phyloP scores from a whole-genome alignment of 2,888 invertebrate genomes.

The Lacanobia oleracea region DNA sequence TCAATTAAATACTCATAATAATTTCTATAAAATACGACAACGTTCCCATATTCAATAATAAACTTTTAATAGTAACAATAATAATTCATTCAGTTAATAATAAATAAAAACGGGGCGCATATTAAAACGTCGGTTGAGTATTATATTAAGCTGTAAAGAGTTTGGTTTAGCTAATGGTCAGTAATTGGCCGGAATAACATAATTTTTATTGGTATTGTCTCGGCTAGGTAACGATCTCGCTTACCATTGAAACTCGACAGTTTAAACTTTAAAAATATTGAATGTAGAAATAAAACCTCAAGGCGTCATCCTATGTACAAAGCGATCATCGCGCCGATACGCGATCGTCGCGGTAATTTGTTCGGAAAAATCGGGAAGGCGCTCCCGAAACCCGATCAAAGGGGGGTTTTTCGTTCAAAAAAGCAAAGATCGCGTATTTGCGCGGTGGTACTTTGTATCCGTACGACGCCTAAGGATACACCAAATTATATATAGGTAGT shows the following conservation, averaged over 20 bases:
- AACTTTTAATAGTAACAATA: conserved; percentile 65
- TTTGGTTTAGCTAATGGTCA: conserved; percentile 84
- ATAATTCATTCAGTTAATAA: conserved; percentile 69
- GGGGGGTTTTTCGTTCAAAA: no score
- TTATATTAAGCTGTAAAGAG: conserved; percentile 83
- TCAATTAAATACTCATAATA: conserved; percentile 53
- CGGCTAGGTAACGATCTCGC: conserved; percentile 70
- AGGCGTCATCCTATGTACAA: no score
- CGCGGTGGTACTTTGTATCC: no score
- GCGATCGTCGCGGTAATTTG: no score
- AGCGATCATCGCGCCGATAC: no score
- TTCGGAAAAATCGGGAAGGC: no score
- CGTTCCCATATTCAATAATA: conserved; percentile 60
- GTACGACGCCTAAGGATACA: no score
- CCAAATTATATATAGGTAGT: no score
- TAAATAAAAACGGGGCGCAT: conserved; percentile 70
- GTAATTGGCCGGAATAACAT: conserved; percentile 87
- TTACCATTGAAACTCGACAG: conserved; percentile 73
- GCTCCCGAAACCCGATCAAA: no score
- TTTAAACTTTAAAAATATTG: background rate
- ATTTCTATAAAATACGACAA: conserved; percentile 58
- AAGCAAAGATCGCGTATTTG: no score
- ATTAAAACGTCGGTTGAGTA: conserved; percentile 73
- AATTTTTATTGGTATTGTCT: conserved; percentile 87
- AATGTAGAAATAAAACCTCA: no score